These are phyloP conservation scores for Hartigia nigra DNA, from an alignment of 2,888 invertebrate species.

Conservation along the genomic window DNA sequence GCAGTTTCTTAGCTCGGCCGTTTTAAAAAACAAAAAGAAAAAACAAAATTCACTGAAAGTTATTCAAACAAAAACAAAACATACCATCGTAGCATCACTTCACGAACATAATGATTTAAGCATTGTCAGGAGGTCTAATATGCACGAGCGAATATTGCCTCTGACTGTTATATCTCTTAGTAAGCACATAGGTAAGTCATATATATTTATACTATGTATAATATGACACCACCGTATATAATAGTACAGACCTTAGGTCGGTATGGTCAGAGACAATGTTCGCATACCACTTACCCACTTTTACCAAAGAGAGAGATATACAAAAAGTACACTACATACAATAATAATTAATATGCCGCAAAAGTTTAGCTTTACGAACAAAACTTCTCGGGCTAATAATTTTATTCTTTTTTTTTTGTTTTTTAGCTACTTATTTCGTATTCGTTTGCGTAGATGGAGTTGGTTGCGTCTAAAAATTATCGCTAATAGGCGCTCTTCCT, in stretches of 20 bases:
- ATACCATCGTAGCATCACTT: constrained; percentile 36
- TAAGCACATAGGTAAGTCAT: constrained; percentile 32
- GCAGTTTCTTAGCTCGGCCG: constrained; percentile 36
- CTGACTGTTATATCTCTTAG: constrained; percentile 17
- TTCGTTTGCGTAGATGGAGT: constrained; percentile 40
- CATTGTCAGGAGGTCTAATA: constrained; percentile 20
- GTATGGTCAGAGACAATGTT: constrained; percentile 51
- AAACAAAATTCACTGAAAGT: constrained; percentile 6
- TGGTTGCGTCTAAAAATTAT: constrained; percentile 40
- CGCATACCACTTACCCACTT: constrained; percentile 33
- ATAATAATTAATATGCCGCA: constrained; percentile 31
- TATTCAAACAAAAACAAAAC: constrained; percentile 39
- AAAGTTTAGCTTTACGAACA: constrained; percentile 19
- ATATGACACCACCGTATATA: constrained; percentile 49
- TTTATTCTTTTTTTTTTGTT: too few relatives aligned
- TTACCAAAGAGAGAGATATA: constrained; percentile 37
- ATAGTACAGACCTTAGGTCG: constrained; percentile 45
- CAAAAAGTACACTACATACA: constrained; percentile 40
- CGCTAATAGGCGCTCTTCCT: constrained; percentile 54
- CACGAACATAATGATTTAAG: constrained; percentile 21
- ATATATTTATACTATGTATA: constrained; percentile 48
- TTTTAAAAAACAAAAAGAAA: constrained; percentile 16
- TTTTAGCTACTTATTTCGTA: constrained; percentile 43
- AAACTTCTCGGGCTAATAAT: constrained; percentile 39
- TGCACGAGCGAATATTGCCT: constrained; percentile 24